phyloP scores from a whole-genome alignment of 2,888 invertebrate species.

The Oscheius sp. region DNA sequence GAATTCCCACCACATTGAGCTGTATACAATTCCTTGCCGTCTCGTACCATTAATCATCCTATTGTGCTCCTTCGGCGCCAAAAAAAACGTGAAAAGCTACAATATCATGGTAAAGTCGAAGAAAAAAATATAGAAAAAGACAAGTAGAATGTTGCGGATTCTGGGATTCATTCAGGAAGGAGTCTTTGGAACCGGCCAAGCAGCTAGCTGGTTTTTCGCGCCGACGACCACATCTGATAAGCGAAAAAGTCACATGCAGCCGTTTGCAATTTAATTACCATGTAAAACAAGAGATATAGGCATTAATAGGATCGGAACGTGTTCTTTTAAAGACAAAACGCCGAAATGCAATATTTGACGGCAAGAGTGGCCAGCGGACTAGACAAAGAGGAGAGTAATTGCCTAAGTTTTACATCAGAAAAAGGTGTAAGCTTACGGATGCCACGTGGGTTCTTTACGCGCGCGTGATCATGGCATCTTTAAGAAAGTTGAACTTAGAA shows the following conservation, averaged over 20 bases:
- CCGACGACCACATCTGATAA: constrained; percentile 28
- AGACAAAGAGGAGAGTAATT: not conserved
- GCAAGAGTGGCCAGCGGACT: not conserved
- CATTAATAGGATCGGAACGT: not conserved
- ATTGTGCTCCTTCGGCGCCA: constrained; percentile 1
- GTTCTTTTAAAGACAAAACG: not conserved
- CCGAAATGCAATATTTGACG: not conserved
- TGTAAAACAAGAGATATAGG: constrained; percentile 18
- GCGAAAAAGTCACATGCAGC: constrained; percentile 30
- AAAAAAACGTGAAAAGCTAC: not conserved
- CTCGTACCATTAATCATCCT: constrained; percentile 8
- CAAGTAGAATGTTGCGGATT: not conserved
- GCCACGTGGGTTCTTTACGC: constrained; percentile 1
- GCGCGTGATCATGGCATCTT: constrained; percentile 16
- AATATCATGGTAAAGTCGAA: not conserved
- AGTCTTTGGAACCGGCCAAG: constrained; percentile 16
- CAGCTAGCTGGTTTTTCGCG: constrained; percentile 27
- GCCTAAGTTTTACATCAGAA: not conserved
- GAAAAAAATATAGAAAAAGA: not conserved
- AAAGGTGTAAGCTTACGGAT: not conserved
- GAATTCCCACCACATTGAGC: not conserved
- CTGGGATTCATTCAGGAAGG: constrained; percentile 17
- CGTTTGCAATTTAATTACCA: constrained; percentile 28
- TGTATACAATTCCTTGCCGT: not conserved
- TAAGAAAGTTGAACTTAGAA: not conserved